Base-by-base conservation (phyloP, 2,113 vertebrate genomes). In the Labrus mixtus region DNA sequence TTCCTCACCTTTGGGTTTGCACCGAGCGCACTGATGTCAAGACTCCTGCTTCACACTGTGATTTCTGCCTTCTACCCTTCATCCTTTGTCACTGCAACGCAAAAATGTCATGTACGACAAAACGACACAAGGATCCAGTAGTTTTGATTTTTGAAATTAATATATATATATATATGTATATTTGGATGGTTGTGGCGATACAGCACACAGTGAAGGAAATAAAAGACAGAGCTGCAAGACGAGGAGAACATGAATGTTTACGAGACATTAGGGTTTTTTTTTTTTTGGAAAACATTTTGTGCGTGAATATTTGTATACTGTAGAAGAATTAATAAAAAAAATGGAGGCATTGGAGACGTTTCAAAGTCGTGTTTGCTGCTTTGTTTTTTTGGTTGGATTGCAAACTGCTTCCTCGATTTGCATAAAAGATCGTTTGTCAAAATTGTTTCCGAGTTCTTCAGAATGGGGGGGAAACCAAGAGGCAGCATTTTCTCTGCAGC, bases 231-330 rank as follows among this genome's bases (percentile, higher is more conserved):
- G 33, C 58, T 77, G 73, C 19, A n/a, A 79, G 73, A 72, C 22
- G 50, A 73, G 82, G 64, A 89, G 78, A 85, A 81, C 64, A 74
- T 83, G 85, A 92, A 90, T 92, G 91, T 94, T 92, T 92, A 93
- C 85, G 80, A 89, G 81, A 87, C 82, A 66, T 84, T 90, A 87
- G 83, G 78, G 80, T 39, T 84, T 87, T 88, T 89, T 33, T 33
- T 33, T 33, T 33, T 88, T 89, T 84, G 74, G 85, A 80, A 60
- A 88, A 95, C 91, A 89, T 93, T 93, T 88, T 92, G 87, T 94
- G 95, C 96, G 95, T 96, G 93, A 92, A 95, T 94, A 95, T 95
- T 96, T 97, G 95, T 97, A 93, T 92, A 95, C 93, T 94, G 93
- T 96, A 95, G 94, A 94, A 93, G 93, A 95, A 94, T 93, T 87